Conservation (phyloP, 2,797 vertebrate species). For the Oreochromis grahami region DNA sequence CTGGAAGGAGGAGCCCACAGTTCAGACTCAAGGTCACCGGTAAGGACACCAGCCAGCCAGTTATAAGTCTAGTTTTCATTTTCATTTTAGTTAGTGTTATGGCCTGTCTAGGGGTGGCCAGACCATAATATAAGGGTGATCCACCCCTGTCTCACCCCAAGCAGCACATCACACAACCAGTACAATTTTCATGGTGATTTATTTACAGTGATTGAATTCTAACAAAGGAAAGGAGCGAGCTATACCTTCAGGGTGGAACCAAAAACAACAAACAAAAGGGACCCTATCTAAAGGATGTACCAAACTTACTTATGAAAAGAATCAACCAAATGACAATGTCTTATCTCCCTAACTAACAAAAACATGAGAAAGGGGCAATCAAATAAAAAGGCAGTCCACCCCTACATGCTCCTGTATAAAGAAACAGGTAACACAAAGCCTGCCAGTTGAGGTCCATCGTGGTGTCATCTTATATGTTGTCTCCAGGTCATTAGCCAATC, state of each 20-base stretch:
- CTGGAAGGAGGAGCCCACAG: neutral
- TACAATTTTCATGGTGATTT: fast-evolving
- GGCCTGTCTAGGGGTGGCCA: neutral
- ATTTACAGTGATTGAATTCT: fast-evolving
- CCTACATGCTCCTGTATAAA: neutral
- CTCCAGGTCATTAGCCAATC: neutral
- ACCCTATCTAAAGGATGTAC: neutral
- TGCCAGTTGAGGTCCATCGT: fast-evolving
- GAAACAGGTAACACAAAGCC: neutral
- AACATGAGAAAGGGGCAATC: neutral
- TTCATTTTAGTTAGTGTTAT: neutral
- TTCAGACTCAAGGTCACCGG: fast-evolving
- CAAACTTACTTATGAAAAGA: neutral
- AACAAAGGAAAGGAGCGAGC: neutral
- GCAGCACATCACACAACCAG: neutral
- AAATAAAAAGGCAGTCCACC: neutral
- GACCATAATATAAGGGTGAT: no score
- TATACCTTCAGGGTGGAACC: neutral
- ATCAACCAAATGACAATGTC: neutral
- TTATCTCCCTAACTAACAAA: neutral
- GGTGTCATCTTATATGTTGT: fast-evolving
- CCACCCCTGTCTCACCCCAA: neutral
- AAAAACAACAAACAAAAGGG: neutral
- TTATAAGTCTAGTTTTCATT: neutral
- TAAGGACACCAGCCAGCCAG: neutral